Conservation (phyloP, 1,140 invertebrate genomes). For the Hyposmocoma kahamanoa region DNA sequence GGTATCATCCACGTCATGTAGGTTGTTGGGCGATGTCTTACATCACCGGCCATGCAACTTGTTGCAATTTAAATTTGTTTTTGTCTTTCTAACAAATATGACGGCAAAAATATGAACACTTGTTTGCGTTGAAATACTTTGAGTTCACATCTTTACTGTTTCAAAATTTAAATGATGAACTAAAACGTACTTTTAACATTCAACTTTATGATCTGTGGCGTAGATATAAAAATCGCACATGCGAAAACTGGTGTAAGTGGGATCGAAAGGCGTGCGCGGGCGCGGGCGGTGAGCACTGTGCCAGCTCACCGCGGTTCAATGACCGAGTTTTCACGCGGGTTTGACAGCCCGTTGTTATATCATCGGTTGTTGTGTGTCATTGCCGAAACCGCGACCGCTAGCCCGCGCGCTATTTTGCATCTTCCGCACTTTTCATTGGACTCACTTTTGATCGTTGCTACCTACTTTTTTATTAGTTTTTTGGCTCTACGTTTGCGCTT, state of each 20-base stretch:
- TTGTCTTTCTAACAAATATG: no score
- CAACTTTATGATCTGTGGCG: conserved; percentile 41
- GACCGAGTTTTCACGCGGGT: conserved; percentile 73
- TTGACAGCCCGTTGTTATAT: conserved; percentile 74
- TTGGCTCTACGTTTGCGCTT: conserved; percentile 34
- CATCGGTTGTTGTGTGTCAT: conserved; percentile 73
- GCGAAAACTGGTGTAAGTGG: conserved; percentile 42
- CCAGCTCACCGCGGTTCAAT: conserved; percentile 66
- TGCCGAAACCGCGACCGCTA: conserved; percentile 61
- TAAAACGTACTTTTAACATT: conserved; percentile 21
- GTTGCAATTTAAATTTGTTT: background rate
- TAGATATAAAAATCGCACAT: conserved; percentile 59
- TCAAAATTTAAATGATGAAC: conserved; percentile 20
- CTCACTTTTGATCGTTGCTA: conserved; percentile 39
- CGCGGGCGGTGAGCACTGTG: no score
- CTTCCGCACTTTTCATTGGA: conserved; percentile 34
- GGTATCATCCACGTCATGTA: conserved; percentile 6
- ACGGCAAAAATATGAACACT: background rate
- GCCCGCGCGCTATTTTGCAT: conserved; percentile 42
- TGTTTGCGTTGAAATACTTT: conserved; percentile 34
- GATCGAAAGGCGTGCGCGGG: conserved; percentile 32
- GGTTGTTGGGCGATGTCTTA: background rate
- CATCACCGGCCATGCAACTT: background rate
- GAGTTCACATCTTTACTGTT: conserved; percentile 43
- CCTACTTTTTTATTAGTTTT: conserved; percentile 18